Evolutionary conservation across 2,888 invertebrate species (phyloP), one percentile per base, ranked within the genome.

Genomic region (Uropetala carovei): DNA sequence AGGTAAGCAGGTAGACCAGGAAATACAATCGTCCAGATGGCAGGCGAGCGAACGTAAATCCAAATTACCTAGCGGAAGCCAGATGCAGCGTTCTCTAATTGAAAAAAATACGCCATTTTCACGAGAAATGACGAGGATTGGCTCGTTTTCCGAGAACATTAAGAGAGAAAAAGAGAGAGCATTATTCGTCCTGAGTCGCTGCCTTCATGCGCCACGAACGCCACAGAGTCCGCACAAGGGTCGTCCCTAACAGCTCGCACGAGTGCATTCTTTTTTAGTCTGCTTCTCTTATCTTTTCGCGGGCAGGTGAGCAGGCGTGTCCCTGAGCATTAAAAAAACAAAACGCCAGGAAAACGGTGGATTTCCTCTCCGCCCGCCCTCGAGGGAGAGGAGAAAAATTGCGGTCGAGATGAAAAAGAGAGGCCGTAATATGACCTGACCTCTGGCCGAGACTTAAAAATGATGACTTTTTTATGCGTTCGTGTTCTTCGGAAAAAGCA

Each of bases 401-500:
- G 16, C 18, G 68, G 68, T 10, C 18, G 8, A 22, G 22, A 68
- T 68, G 11, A n/a, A 22, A 22, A 68, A 22, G 64, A 16, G n/a
- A 14, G 64, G n/a, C 64, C 64, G 64, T 64, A 64, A 68, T n/a
- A 64, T n/a, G 22, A n/a, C 68, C 68, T 68, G 68, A 68, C 68
- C 68, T 68, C 68, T 68, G 68, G 16, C 18, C 68, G 68, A 68
- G 16, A 22, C 22, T 18, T 22, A 11, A 68, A 68, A 68, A 68
- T 68, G 22, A 68, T 68, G 68, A 68, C 10, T 68, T n/a, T 68
- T 68, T 68, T 68, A 43, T 68, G 18, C 68, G 68, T 4, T 11
- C 68, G 9, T 43, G 43, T 22, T 68, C 68, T 13, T n/a, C 18
- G 18, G 43, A 43, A 43, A 43, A 43, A 43, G 5, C 43, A 43